Conservation (phyloP, 2,888 invertebrate genomes). For the Teleogryllus oceanicus region DNA sequence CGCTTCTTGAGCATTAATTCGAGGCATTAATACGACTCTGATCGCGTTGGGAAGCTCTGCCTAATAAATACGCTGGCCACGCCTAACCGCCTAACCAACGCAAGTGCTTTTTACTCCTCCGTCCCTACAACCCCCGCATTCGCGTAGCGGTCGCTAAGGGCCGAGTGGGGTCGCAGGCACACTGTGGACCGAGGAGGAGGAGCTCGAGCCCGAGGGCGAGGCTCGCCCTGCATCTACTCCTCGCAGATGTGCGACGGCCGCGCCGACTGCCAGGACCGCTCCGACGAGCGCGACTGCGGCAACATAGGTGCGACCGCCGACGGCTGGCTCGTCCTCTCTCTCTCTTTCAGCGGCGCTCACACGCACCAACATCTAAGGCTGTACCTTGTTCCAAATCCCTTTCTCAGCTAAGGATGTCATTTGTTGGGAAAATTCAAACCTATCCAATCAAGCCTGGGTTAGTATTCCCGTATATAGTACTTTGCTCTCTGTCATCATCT, state of each 20-base stretch:
- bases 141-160: constrained; percentile 29
- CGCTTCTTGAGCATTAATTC: too few species aligned
- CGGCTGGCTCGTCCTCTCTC: not conserved
- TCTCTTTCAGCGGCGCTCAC: not conserved
- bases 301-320: constrained; percentile 29
- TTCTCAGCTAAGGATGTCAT: too few species aligned
- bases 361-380: too few species aligned
- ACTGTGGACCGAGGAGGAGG: constrained; percentile 22
- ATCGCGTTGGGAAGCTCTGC: too few species aligned
- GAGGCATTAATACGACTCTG: too few species aligned
- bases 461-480: too few species aligned
- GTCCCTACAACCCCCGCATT: constrained; percentile 27
- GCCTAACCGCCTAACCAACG: not conserved
- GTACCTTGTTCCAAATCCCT: too few species aligned
- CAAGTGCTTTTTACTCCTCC: not conserved
- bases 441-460: too few species aligned
- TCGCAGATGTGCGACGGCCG: constrained; percentile 61
- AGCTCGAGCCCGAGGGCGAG: not conserved
- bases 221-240: constrained; percentile 54
- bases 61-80: too few species aligned
- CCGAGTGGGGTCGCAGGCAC: too few species aligned
- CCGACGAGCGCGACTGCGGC: constrained; percentile 64
- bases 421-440: too few species aligned
- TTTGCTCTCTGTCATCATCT: too few species aligned
- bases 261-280: constrained; percentile 61